Percentiles rank a stretch among this genome's conserved stretches.
Evolutionary conservation across 2,888 invertebrate species (phyloP).

Genomic region (Papilio protenor): DNA sequence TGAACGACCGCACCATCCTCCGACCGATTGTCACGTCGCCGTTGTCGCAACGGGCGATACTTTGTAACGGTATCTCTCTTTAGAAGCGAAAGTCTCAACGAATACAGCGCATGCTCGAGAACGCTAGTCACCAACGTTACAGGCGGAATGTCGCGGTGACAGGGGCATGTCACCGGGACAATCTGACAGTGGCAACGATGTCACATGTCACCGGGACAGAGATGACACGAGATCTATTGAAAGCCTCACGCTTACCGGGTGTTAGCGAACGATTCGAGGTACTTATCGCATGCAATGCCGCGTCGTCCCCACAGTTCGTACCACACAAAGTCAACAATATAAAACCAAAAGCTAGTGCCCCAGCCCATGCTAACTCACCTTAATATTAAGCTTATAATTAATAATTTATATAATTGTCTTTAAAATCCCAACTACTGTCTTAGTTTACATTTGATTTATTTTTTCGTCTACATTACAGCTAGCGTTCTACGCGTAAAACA

Average conservation of each 20-base stretch:
- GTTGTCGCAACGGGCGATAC: slow-evolving; percentile 60
- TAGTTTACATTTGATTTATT: slow-evolving; percentile 6
- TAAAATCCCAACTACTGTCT: slow-evolving; percentile 9
- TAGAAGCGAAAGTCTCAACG: slow-evolving; percentile 80
- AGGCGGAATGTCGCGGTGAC: slow-evolving; percentile 11
- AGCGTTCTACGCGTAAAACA: slow-evolving; percentile 33
- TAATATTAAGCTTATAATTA: slow-evolving; percentile 43
- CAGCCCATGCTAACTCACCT: slow-evolving; percentile 77
- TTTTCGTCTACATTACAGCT: slow-evolving; percentile 35
- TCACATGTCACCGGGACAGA: slow-evolving; percentile 33
- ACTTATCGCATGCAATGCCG: slow-evolving; percentile 47
- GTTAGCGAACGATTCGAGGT: slow-evolving; percentile 41
- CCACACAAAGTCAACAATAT: slow-evolving; percentile 72
- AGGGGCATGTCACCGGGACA: background rate
- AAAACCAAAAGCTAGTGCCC: slow-evolving; percentile 81
- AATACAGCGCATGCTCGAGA: slow-evolving; percentile 82
- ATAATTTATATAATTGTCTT: slow-evolving; percentile 3
- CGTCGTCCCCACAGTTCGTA: slow-evolving; percentile 40
- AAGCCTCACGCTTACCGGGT: slow-evolving; percentile 59
- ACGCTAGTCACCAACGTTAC: slow-evolving; percentile 73
- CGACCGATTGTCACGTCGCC: slow-evolving; percentile 72
- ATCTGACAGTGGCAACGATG: background rate
- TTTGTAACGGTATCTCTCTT: slow-evolving; percentile 55
- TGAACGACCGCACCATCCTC: slow-evolving; percentile 80
- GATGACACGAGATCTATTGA: slow-evolving; percentile 60